Base-by-base conservation (phyloP, 2,113 vertebrate genomes). In the Hippopotamus amphibius region DNA sequence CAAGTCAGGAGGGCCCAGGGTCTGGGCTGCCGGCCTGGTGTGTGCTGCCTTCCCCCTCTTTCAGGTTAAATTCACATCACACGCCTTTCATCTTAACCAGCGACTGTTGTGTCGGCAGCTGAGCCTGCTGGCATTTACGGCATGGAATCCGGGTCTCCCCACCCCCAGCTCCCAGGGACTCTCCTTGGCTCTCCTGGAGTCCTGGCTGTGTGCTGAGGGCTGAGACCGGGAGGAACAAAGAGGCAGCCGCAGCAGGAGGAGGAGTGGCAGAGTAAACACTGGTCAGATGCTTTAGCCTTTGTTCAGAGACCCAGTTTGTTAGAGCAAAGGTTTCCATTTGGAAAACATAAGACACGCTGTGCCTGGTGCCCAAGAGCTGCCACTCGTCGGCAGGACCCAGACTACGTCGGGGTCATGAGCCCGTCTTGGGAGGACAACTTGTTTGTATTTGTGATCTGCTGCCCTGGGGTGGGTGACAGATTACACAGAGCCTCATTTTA, bases 231-330 rank as follows among this genome's bases (percentile, higher is more conserved):
- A 19, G 30, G 68, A 83, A 77, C 63, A 89, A 83, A 90, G 89
- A 37, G 0, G 3, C 8, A 7, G 41, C 41, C 6, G 16, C 16
- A 15, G 30, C 83, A 57, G 90, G 90, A 93, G 79, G 59, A 84
- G 93, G 65, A 43, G 72, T 7, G 4, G 26, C 91, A 48, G 68
- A 82, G 95, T 85, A 63, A 95, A 96, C 57, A 79, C 61, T 89
- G 82, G 93, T 87, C 94, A 88, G 88, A 82, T 90, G 93, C 69
- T 48, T 88, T 6, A 9, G 93, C 43, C 93, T 97, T 98, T 97
- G 96, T 97, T 74, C 74, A n/a, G 46, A 95, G 96, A 86, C 86
- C 88, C 86, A 93, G 57, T 97, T 96, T 94, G 83, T 76, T n/a
- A 69, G 87, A 76, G 96, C 90, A 76, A 53, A 95, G 69, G 28